Evolutionary conservation across 2,797 vertebrate genomes (phyloP), one percentile per base, ranked within the genome.

Genomic region (Arvicola amphibius): DNA sequence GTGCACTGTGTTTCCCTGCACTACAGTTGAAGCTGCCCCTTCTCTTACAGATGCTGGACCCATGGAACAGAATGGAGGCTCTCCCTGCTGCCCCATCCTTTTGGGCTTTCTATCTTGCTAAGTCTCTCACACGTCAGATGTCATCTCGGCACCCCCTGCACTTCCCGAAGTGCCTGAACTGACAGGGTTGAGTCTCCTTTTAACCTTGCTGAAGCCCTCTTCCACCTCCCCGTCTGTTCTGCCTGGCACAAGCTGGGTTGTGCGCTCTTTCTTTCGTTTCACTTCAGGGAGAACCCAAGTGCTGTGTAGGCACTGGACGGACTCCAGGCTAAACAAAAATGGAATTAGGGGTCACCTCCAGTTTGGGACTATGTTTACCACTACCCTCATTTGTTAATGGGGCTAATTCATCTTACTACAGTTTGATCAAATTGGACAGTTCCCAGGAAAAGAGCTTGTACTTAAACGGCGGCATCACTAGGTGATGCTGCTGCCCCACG

Each of bases 401-500:
- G 91, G 83, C 84, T 89, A 81, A 96, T 17, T 80, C 93, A 94
- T 92, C 51, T 90, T 88, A 71, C 77, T 83, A 56, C n/a, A 71
- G 71, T 90, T 78, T 74, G 96, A 95, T 90, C 83, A 95, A 46
- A 93, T 86, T 63, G 94, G 90, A 74, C n/a, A 78, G 37, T 91
- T 96, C 79, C 73, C 91, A 95, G 94, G 84, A 92, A 97, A 93
- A 92, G 74, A 97, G 85, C 91, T 21, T 98, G 98, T 97, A 98
- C 91, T 97, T 97, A 96, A 92, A 93, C 67, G 29, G 16, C 25
- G 86, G 88, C 73, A 95, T 95, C 97, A 98, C 98, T 98, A 98
- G 98, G 97, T 98, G 98, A 97, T 96, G 97, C 97, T 98, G 97
- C 97, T 97, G 97, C 84, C 92, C 95, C 90, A 97, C 63, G 48